These are phyloP conservation scores for Mallateleia sp. DNA, from an alignment of 2,888 invertebrate species.

Conservation along the genomic window DNA sequence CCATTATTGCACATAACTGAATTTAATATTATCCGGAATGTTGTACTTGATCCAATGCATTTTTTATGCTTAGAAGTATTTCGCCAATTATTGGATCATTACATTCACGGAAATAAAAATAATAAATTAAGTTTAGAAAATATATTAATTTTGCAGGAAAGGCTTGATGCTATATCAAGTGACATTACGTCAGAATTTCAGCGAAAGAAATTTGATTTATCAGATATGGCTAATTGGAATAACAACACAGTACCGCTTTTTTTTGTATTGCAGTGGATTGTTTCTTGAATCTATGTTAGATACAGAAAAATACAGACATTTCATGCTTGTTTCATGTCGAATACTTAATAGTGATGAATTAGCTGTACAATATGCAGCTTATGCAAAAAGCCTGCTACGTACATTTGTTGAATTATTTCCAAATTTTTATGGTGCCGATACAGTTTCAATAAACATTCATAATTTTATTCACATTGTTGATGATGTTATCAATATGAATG, in stretches of 20 bases:
- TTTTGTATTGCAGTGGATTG: conserved; percentile 22
- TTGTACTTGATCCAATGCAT: conserved; percentile 55
- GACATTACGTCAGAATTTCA: conserved; percentile 23
- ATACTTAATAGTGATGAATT: conserved; percentile 14
- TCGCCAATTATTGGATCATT: not conserved
- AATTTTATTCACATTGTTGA: conserved; percentile 38
- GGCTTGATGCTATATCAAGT: conserved; percentile 1
- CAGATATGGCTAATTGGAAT: conserved; percentile 19
- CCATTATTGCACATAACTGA: conserved; percentile 27
- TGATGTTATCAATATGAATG: conserved; percentile 10
- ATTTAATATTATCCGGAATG: conserved; percentile 35
- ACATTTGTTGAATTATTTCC: conserved; percentile 32
- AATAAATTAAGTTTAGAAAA: not conserved
- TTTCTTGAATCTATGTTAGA: conserved; percentile 8
- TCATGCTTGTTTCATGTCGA: conserved; percentile 41
- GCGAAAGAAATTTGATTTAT: conserved; percentile 18
- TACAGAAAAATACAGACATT: conserved; percentile 35
- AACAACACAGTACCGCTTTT: conserved; percentile 45
- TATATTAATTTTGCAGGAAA: conserved; percentile 11
- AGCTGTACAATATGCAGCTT: conserved; percentile 6
- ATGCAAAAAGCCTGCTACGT: conserved; percentile 22
- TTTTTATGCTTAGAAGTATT: conserved; percentile 39
- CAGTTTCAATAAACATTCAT: conserved; percentile 18
- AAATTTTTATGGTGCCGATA: conserved; percentile 25
- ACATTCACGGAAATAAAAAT: not conserved